Evolutionary conservation across 2,888 invertebrate species (phyloP), one percentile per base, ranked within the genome.

Genomic region (Cotesia congregata): DNA sequence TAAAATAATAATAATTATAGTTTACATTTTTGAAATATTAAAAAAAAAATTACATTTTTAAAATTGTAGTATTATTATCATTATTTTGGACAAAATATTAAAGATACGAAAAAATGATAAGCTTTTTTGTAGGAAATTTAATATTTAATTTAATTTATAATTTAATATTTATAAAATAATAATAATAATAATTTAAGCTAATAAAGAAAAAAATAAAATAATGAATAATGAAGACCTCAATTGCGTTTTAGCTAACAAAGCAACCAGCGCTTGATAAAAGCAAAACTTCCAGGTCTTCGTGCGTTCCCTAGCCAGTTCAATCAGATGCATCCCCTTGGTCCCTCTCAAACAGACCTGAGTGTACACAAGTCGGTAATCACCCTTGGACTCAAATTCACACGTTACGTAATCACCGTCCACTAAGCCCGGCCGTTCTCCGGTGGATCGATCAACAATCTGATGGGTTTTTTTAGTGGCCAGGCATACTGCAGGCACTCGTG

Each of bases 231-330:
- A 30, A 73, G 81, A 87, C 88, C 87, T 86, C 7, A 88, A 72
- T 75, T 88, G 88, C 1, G 88, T 88, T 77, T 88, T 88, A 0
- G 84, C 86, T 1, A 88, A 68, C 15, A 88, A 81, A 1, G 86
- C 88, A 5, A 88, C 83, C 15, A 88, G 60, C 0, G 85, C 87
- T 60, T 86, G 88, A 78, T 85, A 88, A 70, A 88, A 84, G 64
- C 88, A 88, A 74, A 88, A 88, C 74, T 88, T 88, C 88, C 88
- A 88, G n/a, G 87, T 86, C 9, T 83, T 85, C 72, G 39, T 70
- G 3, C 85, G 84, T n/a, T 61, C 72, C 20, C 88, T 83, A 30
- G 72, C 41, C 67, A 88, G 76, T 76, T 88, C 88, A 6, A 74
- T 73, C 62, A 87, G 75, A 77, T 85, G 86, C 88, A 88, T 88